Evolutionary conservation across 1,140 invertebrate genomes (phyloP).

Genomic region (Trichogramma pretiosum): DNA sequence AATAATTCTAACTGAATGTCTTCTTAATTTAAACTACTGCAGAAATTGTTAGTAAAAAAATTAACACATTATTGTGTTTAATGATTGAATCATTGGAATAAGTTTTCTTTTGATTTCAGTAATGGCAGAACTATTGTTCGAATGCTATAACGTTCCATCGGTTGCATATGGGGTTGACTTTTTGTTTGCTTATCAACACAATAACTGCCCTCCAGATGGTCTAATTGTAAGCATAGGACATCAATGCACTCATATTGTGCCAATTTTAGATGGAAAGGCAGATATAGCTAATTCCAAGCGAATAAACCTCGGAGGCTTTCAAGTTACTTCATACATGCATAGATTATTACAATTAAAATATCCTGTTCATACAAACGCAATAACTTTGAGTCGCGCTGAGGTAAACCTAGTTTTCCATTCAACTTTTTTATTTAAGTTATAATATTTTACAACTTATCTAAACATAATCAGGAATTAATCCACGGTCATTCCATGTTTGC

Average conservation of each 20-base stretch:
- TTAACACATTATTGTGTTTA: slow-evolving; percentile 8
- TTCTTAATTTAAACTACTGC: slow-evolving; percentile 85
- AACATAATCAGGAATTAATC: slow-evolving; percentile 56
- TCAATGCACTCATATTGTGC: slow-evolving; percentile 80
- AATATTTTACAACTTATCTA: no score
- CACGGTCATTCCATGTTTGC: slow-evolving; percentile 72
- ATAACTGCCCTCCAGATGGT: slow-evolving; percentile 55
- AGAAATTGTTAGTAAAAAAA: slow-evolving; percentile 65
- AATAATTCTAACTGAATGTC: slow-evolving; percentile 80
- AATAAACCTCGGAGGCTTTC: slow-evolving; percentile 80
- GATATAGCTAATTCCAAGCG: slow-evolving; percentile 63
- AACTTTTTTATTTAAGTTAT: background rate
- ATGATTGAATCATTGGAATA: slow-evolving; percentile 20
- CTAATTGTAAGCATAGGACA: slow-evolving; percentile 80
- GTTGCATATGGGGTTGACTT: slow-evolving; percentile 82
- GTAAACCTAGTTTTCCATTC: slow-evolving; percentile 35
- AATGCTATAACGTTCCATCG: slow-evolving; percentile 81
- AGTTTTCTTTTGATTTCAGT: slow-evolving; percentile 58
- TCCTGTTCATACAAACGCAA: slow-evolving; percentile 77
- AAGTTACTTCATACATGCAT: slow-evolving; percentile 79
- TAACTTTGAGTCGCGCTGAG: slow-evolving; percentile 79
- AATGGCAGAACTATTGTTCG: slow-evolving; percentile 91
- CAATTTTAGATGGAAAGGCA: slow-evolving; percentile 64
- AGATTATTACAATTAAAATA: slow-evolving; percentile 89
- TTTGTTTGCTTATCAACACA: slow-evolving; percentile 69